Base-by-base conservation (phyloP, 2,113 vertebrate species). In the Datnioides undecimradiatus region DNA sequence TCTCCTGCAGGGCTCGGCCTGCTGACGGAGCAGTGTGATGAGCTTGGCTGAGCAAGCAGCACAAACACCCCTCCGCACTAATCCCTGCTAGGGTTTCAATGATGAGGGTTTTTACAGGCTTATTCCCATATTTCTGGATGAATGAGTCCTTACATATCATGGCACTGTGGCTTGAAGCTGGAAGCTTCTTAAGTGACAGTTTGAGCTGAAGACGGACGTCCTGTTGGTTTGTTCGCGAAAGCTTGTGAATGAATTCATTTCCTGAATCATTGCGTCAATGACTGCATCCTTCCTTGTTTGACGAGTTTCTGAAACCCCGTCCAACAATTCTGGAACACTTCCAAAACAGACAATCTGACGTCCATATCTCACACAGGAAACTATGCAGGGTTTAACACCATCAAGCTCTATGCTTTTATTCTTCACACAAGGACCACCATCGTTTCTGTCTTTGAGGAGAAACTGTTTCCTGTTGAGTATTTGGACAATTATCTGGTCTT, bases 11-110 rank as follows among this genome's bases (percentile, higher is more conserved):
- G 55, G 68, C 52, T 51, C 14, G 21, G 82, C 55, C 70, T 73
- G 82, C 82, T 85, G 77, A 84, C 77, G n/a, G 76, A 68, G 84
- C 77, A 67, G 23, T 27, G 78, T 2, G 83, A 72, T 46, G 57
- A 77, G 80, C 73, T 71, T 31, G 68, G 67, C 67, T 80, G 62
- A 82, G 79, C 70, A 79, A 41, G 72, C 79, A 55, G 72, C 72
- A 70, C 76, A 76, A 80, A 85, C 65, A 60, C 23, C 79, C 77
- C 58, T 68, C 51, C 6, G 13, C 79, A 55, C 71, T 72, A 55
- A 70, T 83, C 76, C 76, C 68, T 62, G 69, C 76, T 48, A 31
- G 51, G 73, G 72, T 60, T 85, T 82, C 82, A 82, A 54, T 79
- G 79, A 76, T 76, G 54, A 51, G 17, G 12, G 6, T 33, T 52